Evolutionary conservation across 2,113 vertebrate species (phyloP).

Genomic region (Rhea pennata): DNA sequence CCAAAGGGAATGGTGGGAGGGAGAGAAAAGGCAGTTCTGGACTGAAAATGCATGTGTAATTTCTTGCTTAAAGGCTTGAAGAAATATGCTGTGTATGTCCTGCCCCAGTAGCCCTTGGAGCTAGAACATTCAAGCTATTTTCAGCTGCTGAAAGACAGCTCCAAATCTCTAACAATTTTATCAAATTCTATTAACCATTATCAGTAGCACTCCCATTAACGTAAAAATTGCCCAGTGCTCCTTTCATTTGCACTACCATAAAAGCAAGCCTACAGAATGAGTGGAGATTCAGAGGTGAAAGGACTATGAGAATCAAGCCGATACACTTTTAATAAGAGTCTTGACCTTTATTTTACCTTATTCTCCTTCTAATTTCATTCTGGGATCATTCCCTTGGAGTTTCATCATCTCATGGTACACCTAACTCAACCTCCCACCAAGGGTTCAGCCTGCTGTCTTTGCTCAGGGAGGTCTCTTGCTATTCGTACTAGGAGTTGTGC

Average conservation of each 20-base stretch:
- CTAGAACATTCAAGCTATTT: neutral
- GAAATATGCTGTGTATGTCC: neutral
- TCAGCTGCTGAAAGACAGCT: neutral
- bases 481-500: neutral
- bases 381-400: neutral
- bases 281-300: fast-evolving
- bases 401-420: fast-evolving
- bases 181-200: neutral
- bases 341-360: neutral
- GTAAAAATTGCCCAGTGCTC: neutral
- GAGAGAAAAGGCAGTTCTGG: neutral
- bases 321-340: neutral
- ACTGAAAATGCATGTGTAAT: neutral
- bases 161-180: neutral
- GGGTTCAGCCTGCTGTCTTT: fast-evolving
- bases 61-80: fast-evolving
- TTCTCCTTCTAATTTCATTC: neutral
- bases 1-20: neutral
- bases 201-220: too few species aligned
- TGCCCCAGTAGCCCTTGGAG: neutral
- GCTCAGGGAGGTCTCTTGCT: fast-evolving
- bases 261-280: neutral
- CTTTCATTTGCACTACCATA: neutral
- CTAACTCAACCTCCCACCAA: neutral
- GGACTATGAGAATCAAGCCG: neutral